Evolutionary conservation across 1,140 invertebrate species (phyloP).

Genomic region (Fopius arisanus): DNA sequence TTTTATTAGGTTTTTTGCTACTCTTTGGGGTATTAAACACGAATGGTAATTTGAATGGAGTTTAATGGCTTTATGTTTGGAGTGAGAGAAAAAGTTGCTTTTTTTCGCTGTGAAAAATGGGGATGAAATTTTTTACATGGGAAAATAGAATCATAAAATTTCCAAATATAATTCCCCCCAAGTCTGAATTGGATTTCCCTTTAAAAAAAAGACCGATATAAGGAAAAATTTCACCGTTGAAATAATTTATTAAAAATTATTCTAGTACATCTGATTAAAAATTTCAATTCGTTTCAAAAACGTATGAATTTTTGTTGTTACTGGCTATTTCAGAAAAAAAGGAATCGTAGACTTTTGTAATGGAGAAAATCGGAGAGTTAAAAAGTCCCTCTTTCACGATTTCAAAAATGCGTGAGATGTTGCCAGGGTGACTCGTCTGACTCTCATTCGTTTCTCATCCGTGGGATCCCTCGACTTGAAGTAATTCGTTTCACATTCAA

Average conservation of each 20-base stretch:
- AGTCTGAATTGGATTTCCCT: no score
- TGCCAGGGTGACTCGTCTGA: background rate
- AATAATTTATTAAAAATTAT: no score
- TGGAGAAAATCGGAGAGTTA: no score
- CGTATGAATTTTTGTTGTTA: no score
- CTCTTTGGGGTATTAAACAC: background rate
- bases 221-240: no score
- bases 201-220: no score
- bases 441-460: background rate
- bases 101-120: background rate
- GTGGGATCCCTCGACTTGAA: background rate
- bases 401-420: background rate
- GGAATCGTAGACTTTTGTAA: no score
- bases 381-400: background rate
- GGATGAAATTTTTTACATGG: background rate
- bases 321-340: no score
- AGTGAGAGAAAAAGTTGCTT: background rate
- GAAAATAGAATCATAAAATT: background rate
- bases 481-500: conserved; percentile 5
- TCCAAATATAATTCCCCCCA: no score
- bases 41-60: background rate
- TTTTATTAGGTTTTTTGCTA: background rate
- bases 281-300: no score
- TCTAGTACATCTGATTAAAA: no score
- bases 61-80: background rate